Evolutionary conservation across 2,888 invertebrate species (phyloP), one percentile per base, ranked within the genome.

Genomic region (Scaptomyza tumidula): DNA sequence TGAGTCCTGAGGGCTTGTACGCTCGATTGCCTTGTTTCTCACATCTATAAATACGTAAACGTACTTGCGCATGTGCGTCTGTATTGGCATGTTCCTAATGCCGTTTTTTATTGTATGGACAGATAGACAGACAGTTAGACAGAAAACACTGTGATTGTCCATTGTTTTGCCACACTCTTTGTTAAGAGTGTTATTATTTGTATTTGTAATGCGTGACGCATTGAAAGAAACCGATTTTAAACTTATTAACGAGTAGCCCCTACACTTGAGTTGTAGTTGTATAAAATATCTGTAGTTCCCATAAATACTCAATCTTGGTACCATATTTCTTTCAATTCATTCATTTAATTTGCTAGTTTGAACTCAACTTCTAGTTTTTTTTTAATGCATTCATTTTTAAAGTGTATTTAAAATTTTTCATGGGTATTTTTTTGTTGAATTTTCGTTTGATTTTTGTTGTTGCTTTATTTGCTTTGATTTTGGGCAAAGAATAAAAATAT

Each of bases 381-480:
- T 24, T 24, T 24, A 24, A 24, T 24, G 24, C 3, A 24, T 24
- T 24, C 24, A 24, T 24, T 24, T 24, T 24, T 3, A 24, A 24
- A 24, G 24, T 24, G 24, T 5, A 24, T 24, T 24, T 4, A 1
- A 24, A 4, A 24, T 24, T 24, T 2, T n/a, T n/a, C 5, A 5
- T 37, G 6, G n/a, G 3, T 14, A 37, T 13, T n/a, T 37, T 37
- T 37, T n/a, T 13, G 9, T n/a, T 13, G 4, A 4, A 19, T 16
- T 16, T 29, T 13, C 11, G 13, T 6, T 7, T 33, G 10, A 3
- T 57, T 62, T 41, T 19, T 45, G 48, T 60, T 7, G 10, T 65
- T 72, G 56, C 35, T 70, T 71, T 31, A 35, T n/a, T 72, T 73
- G 71, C 84, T 83, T 86, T 86, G 84, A 86, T 86, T 83, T 80